Evolutionary conservation across 2,888 invertebrate species (phyloP), one percentile per base, ranked within the genome.

Genomic region (Nemurella pictetii): DNA sequence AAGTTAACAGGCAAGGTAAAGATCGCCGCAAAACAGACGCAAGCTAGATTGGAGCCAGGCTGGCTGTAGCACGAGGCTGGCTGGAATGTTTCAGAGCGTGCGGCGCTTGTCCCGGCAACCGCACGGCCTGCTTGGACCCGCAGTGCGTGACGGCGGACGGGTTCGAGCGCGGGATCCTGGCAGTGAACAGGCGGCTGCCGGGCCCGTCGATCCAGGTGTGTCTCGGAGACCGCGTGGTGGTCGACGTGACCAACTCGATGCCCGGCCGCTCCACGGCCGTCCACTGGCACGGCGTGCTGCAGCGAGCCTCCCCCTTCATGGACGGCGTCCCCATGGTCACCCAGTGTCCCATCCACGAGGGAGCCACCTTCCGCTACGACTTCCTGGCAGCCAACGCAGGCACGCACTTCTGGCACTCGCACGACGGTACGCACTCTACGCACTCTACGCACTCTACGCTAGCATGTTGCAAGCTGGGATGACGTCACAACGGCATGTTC

Each of bases 71-170:
- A 15, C 9, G 7, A 36, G 55, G 55, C 55, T 9, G n/a, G n/a
- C n/a, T n/a, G n/a, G n/a, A n/a, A n/a, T 0, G 36, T 80, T 36
- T 7, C 55, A 85, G 85, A 27, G 85, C 87, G 5, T 87, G 87
- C 82, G 85, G 85, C n/a, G 85, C 83, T 73, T 87, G 87, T 84
- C 81, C 86, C 12, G 3, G 32, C 32, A 72, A 84, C 32, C 27
- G 15, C 74, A 36, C 26, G 0, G 84, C 86, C 25, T 87, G 87
- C 72, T 86, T 55, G 28, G 15, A 35, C 55, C 85, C 84, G 4
- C 91, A 92, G 87, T 93, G 92, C 87, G 89, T 92, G 27, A 87
- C 92, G 0, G 91, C 90, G 0, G 92, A 93, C 88, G 92, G 92
- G 0, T 87, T 89, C 20, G 89, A 90, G 86, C 89, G 91, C 74